Evolutionary conservation across 2,797 vertebrate species (phyloP).

Genomic region (Muraenolepis orangiensis): DNA sequence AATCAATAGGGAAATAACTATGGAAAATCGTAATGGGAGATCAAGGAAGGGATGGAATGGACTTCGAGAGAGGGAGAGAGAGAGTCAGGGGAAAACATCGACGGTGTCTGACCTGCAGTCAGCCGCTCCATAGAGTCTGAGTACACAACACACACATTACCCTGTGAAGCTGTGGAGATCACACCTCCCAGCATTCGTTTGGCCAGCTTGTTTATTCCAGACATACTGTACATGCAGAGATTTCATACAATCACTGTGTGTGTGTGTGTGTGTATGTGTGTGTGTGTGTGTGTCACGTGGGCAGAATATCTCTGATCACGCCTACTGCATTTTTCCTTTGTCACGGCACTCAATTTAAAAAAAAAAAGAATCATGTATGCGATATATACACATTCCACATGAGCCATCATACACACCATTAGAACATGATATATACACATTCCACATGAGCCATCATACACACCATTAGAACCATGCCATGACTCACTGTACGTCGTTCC

Average conservation of each 20-base stretch:
- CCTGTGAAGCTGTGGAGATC: background rate
- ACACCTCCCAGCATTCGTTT: no score
- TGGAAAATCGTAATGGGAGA: no score
- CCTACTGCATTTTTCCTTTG: background rate
- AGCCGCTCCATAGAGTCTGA: background rate
- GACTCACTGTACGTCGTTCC: conserved; percentile 13
- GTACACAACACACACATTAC: background rate
- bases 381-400: background rate
- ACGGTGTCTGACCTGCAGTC: background rate
- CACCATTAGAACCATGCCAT: background rate
- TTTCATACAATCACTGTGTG: background rate
- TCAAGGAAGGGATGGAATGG: background rate
- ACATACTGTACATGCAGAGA: background rate
- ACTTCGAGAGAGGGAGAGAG: background rate
- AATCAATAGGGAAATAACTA: background rate
- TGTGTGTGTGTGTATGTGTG: no score
- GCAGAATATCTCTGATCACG: background rate
- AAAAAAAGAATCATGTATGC: no score
- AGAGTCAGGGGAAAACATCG: background rate
- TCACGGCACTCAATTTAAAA: background rate
- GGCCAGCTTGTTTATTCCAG: no score
- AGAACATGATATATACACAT: conserved; percentile 22
- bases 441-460: background rate
- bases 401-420: background rate
- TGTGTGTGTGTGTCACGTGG: no score